Conservation (phyloP, 2,113 vertebrate genomes). For the Mionectes macconnelli region DNA sequence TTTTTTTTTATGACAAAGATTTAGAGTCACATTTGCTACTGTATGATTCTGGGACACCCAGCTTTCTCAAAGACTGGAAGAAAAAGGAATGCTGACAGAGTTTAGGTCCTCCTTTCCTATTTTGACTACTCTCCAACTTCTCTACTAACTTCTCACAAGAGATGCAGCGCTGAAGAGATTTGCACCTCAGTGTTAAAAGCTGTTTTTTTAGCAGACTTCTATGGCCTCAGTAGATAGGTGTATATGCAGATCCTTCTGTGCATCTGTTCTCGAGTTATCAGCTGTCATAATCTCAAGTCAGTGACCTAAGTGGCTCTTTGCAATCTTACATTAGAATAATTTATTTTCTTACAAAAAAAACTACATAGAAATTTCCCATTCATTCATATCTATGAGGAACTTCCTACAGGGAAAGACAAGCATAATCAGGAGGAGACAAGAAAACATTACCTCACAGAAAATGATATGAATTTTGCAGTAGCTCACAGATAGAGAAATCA, state of each 20-base stretch:
- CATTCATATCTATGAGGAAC: background rate
- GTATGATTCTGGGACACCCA: background rate
- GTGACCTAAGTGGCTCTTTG: background rate
- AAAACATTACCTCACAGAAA: background rate
- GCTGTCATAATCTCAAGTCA: background rate
- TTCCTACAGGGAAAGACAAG: background rate
- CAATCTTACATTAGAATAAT: accelerated
- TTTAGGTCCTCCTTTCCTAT: background rate
- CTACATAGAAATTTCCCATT: background rate
- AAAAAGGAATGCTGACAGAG: background rate
- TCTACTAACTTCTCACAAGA: background rate
- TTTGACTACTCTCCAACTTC: background rate
- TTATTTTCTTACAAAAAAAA: no score
- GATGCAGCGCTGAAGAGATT: background rate
- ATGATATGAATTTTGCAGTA: background rate
- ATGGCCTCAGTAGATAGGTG: background rate
- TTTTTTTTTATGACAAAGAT: background rate
- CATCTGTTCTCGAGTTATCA: background rate
- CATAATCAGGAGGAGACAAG: background rate
- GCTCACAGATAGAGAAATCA: background rate
- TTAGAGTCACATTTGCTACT: background rate
- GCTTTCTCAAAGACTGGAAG: background rate
- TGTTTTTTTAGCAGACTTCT: background rate
- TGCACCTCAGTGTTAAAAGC: background rate
- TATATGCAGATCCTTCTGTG: background rate